Percentiles rank a stretch among this genome's conserved stretches.
phyloP scores from a whole-genome alignment of 2,888 invertebrate genomes.

The Dolichomitus sp. region DNA sequence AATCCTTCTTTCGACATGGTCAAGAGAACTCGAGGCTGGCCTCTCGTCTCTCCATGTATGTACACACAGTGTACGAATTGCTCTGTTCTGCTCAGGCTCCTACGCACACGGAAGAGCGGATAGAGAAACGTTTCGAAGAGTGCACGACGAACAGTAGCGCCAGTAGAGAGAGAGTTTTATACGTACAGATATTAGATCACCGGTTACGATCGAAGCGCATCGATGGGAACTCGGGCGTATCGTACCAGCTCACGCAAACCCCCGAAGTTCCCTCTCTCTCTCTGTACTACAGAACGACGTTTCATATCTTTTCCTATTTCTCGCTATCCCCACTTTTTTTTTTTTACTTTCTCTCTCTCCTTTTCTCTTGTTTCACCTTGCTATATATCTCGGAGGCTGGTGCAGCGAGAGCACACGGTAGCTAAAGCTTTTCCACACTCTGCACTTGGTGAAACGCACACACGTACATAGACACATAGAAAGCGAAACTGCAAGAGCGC shows the following conservation, averaged over 20 bases:
- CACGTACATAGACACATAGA: neutral
- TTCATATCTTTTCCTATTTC: conserved; percentile 31
- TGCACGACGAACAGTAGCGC: conserved; percentile 39
- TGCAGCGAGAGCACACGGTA: conserved; percentile 12
- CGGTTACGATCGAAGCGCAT: conserved; percentile 59
- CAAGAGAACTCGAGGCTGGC: conserved; percentile 26
- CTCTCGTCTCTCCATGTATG: conserved; percentile 20
- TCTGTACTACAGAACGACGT: conserved; percentile 17
- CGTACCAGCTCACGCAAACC: conserved; percentile 38
- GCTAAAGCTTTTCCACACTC: conserved; percentile 40
- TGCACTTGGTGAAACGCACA: conserved; percentile 3
- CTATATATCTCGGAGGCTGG: conserved; percentile 9
- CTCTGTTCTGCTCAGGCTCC: conserved; percentile 7
- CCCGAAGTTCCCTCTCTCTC: conserved; percentile 40
- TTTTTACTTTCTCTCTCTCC: neutral
- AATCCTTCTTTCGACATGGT: conserved; percentile 35
- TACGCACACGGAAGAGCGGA: conserved; percentile 50
- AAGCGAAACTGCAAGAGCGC: neutral
- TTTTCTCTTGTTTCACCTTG: conserved; percentile 3
- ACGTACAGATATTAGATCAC: conserved; percentile 59
- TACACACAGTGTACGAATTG: neutral
- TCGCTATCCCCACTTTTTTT: neutral
- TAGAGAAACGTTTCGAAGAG: conserved; percentile 32
- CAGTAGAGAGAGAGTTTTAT: conserved; percentile 28
- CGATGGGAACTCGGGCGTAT: conserved; percentile 64